Evolutionary conservation across 2,113 vertebrate genomes (phyloP).

Genomic region (Pyrgilauda ruficollis): DNA sequence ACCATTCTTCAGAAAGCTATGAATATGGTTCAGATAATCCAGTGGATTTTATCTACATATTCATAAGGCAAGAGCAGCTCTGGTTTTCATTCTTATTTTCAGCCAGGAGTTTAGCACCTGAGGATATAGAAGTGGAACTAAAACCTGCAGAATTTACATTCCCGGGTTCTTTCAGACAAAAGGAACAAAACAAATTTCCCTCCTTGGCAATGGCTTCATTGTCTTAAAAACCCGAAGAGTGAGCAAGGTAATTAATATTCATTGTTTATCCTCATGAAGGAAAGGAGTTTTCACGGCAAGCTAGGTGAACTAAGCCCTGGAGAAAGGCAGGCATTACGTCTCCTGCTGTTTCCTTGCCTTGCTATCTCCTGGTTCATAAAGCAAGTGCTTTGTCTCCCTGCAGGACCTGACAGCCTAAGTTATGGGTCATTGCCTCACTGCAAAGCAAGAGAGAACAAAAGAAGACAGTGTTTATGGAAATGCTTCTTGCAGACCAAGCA

Average conservation of each 20-base stretch:
- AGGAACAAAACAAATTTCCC: neutral
- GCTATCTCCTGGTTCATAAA: neutral
- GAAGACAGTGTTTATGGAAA: accelerated
- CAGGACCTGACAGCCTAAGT: neutral
- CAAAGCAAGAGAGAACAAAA: neutral
- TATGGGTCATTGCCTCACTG: neutral
- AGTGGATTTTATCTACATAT: neutral
- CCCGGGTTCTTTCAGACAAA: neutral
- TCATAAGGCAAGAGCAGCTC: neutral
- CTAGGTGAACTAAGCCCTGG: neutral
- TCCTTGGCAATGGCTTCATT: neutral
- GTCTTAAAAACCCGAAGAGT: neutral
- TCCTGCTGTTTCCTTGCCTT: neutral
- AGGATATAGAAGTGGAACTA: neutral
- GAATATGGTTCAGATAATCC: neutral
- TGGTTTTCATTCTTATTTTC: neutral
- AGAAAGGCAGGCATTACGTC: neutral
- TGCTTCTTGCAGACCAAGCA: accelerated
- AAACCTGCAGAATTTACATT: neutral
- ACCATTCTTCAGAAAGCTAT: neutral
- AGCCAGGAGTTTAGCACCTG: neutral
- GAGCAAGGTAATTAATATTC: neutral
- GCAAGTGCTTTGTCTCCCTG: neutral
- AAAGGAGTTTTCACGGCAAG: neutral
- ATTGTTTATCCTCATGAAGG: neutral